A percentile compares a stretch with the other conserved stretches of the same genome.
Conservation (phyloP, 1,140 invertebrate species). For the Drosophila teissieri region DNA sequence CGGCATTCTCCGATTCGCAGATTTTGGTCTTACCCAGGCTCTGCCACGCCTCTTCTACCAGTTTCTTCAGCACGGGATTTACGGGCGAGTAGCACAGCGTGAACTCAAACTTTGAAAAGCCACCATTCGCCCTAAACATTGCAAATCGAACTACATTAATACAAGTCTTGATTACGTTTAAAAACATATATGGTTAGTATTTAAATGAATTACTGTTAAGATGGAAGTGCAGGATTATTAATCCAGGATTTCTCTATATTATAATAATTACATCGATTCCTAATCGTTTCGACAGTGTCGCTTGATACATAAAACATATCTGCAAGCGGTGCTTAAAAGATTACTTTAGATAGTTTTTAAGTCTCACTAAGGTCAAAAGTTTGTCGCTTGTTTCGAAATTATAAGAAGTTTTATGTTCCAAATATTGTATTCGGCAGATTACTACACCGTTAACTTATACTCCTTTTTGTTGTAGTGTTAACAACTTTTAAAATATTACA, state of each 20-base stretch:
- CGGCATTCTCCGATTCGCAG: conserved; percentile 10
- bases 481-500: too few relatives aligned
- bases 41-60: conserved; percentile 46
- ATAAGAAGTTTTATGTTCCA: too few relatives aligned
- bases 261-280: background rate
- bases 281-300: too few relatives aligned
- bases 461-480: too few relatives aligned
- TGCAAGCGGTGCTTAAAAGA: too few relatives aligned
- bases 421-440: too few relatives aligned
- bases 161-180: background rate
- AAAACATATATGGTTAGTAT: background rate
- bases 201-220: background rate
- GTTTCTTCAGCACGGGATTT: conserved; percentile 29
- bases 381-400: too few relatives aligned
- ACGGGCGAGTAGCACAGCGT: conserved; percentile 53
- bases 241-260: background rate
- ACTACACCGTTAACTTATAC: too few relatives aligned
- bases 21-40: conserved; percentile 18
- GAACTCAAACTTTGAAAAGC: background rate
- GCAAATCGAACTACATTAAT: background rate
- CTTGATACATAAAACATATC: too few relatives aligned
- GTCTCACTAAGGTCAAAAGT: too few relatives aligned
- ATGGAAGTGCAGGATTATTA: background rate
- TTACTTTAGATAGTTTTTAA: too few relatives aligned
- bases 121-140: background rate